Conservation (phyloP, 2,113 vertebrate genomes). For the Phaethornis superciliosus region DNA sequence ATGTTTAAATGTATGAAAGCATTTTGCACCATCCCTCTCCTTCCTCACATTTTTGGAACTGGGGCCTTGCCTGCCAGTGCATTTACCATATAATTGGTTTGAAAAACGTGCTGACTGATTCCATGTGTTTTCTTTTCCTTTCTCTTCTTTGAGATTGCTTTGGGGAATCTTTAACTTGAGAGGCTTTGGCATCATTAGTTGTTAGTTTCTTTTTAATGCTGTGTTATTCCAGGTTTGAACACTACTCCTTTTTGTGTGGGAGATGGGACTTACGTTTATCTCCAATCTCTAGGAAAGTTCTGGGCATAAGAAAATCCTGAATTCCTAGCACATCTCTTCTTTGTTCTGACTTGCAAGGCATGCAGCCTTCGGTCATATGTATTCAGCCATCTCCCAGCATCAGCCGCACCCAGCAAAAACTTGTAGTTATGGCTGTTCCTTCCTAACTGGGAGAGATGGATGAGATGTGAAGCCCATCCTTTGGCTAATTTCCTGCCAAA, state of each 20-base stretch:
- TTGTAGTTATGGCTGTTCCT: conserved; percentile 25
- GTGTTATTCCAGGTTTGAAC: conserved; percentile 10
- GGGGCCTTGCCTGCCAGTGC: conserved; percentile 45
- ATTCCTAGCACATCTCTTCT: conserved; percentile 17
- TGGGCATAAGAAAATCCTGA: conserved; percentile 27
- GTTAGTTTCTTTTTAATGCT: not conserved
- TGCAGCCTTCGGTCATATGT: conserved; percentile 14
- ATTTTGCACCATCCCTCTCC: conserved; percentile 67
- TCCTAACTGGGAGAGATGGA: conserved; percentile 2
- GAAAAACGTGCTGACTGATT: conserved; percentile 23
- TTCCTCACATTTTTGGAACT: conserved; percentile 54
- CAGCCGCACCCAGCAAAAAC: conserved; percentile 27
- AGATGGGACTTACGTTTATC: not conserved
- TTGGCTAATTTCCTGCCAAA: conserved; percentile 43
- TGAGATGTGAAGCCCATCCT: conserved; percentile 11
- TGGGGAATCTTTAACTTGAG: conserved; percentile 12
- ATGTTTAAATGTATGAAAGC: conserved; percentile 67
- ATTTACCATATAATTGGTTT: conserved; percentile 52
- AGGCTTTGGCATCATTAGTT: not conserved
- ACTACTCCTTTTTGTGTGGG: not conserved
- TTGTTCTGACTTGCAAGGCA: conserved; percentile 58
- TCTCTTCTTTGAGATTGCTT: not conserved
- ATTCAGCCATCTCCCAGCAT: conserved; percentile 26
- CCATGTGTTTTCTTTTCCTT: conserved; percentile 14
- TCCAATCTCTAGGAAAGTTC: conserved; percentile 5